Percentiles rank a stretch among this genome's conserved stretches.
Conservation (phyloP, 2,113 vertebrate species). For the Corythaixoides concolor region DNA sequence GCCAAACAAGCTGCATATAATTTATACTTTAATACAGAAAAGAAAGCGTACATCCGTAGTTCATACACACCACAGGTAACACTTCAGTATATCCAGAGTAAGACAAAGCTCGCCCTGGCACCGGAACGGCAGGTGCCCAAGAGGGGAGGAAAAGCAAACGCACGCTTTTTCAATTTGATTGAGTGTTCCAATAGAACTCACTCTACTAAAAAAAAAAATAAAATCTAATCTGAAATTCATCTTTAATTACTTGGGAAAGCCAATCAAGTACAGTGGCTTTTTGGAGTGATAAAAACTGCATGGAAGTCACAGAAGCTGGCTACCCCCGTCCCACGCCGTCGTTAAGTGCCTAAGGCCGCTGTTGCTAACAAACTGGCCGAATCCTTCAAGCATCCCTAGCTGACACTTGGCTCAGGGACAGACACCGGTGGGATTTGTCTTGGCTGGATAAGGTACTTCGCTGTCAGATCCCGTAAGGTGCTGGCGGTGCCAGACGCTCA, state of each 20-base stretch:
- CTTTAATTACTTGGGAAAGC: not conserved
- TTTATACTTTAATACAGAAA: conserved; percentile 71
- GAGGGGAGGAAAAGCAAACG: not conserved
- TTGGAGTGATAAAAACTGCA: not conserved
- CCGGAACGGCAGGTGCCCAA: not conserved
- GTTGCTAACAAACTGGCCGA: too few species aligned
- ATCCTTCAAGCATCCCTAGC: not conserved
- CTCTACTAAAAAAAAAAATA: not conserved
- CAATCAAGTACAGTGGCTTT: not conserved
- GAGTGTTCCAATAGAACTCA: not conserved
- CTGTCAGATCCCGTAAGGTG: not conserved
- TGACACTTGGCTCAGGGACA: not conserved
- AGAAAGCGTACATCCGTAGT: conserved; percentile 48
- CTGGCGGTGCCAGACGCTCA: rapidly evolving
- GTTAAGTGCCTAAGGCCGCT: too few species aligned
- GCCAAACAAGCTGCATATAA: not conserved
- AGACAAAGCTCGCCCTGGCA: conserved; percentile 29
- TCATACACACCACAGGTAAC: conserved; percentile 62
- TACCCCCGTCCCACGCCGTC: not conserved
- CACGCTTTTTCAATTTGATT: not conserved
- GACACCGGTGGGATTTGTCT: not conserved
- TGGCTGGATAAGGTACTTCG: not conserved
- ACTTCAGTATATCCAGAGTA: conserved; percentile 7
- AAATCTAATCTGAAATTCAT: not conserved
- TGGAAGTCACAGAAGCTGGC: not conserved